Evolutionary conservation across 2,113 vertebrate species (phyloP).

Genomic region (Spilogale gracilis): DNA sequence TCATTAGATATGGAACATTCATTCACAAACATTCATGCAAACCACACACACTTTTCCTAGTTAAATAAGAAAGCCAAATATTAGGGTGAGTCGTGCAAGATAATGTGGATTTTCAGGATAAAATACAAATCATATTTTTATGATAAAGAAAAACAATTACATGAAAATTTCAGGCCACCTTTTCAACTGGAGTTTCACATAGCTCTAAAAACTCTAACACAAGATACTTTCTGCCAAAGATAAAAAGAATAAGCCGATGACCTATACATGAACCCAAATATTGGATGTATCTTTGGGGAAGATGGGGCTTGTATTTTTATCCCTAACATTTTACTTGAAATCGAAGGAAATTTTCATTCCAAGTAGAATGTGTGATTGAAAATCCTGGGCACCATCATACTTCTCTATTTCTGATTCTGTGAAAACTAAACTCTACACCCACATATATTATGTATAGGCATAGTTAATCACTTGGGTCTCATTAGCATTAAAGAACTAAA

Average conservation of each 20-base stretch:
- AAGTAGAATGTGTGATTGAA: not conserved
- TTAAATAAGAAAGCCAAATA: not conserved
- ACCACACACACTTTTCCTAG: not conserved
- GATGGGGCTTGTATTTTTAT: not conserved
- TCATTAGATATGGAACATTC: not conserved
- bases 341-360: not conserved
- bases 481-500: slow-evolving; percentile 7
- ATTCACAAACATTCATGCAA: not conserved
- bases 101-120: not conserved
- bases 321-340: not conserved
- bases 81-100: not conserved
- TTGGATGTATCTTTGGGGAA: not conserved
- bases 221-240: not conserved
- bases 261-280: not conserved
- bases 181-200: not conserved
- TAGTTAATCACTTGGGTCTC: not conserved
- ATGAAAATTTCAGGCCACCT: not conserved
- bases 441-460: not conserved
- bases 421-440: not conserved
- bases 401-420: not conserved
- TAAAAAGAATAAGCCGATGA: not conserved
- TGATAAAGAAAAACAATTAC: not conserved
- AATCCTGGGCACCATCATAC: not conserved
- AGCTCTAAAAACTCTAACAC: not conserved
- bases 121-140: not conserved